Base-by-base conservation (phyloP, 2,113 vertebrate species). In the Pteronura brasiliensis region DNA sequence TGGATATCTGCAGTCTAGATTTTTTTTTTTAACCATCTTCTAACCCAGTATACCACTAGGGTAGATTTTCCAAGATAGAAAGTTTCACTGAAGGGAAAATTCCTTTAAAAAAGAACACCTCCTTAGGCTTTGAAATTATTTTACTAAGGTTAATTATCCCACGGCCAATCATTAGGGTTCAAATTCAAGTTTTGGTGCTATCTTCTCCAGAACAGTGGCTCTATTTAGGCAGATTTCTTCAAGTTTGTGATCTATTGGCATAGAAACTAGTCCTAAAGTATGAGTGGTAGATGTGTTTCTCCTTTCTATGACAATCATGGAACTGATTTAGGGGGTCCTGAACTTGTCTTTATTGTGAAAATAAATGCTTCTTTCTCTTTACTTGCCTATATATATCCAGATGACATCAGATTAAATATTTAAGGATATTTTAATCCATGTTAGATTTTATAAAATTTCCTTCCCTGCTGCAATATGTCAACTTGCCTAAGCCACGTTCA, bases 121-220 rank as follows among this genome's bases (percentile, higher is more conserved):
- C 3, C 88, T 61, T 77, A 91, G 81, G 1, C 18, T 47, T 93
- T 61, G 27, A 87, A 95, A 86, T 88, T 95, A 71, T 96, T 88
- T 88, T 61, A 63, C 1, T 34, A 90, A 90, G 4, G 3, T 79
- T 39, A 94, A 18, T 76, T 21, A 85, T 76, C 3, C 23, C 34
- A 44, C 31, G 29, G 5, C 6, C 21, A 52, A 6, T 86, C 17
- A 14, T 59, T 34, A 90, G n/a, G 17, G 29, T 67, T 80, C 14
- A 59, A 34, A 31, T 15, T 81, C 80, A 85, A 82, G 57, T 34
- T 91, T 61, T 69, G 15, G 36, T 27, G 7, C 23, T 20, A 7
- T 31, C 36, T 47, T 92, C 39, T 7, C n/a, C 31, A 95, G 36
- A 61, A 49, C 2, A 31, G n/a, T 61, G 69, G n/a, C 11, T 95